Evolutionary conservation across 2,113 vertebrate genomes (phyloP).

Genomic region (Regulus satrapa): DNA sequence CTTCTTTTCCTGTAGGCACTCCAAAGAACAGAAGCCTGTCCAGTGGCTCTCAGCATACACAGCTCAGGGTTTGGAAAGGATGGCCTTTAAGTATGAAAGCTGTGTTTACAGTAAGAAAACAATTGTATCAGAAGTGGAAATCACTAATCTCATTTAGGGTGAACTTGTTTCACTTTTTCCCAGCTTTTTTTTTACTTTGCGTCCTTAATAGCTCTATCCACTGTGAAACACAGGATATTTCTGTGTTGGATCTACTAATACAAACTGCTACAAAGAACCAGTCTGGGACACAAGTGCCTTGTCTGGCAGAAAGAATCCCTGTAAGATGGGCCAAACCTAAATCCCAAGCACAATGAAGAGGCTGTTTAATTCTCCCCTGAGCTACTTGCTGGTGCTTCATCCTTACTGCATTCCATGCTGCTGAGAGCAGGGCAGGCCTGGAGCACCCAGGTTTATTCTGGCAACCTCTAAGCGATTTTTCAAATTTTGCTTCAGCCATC

Average conservation of each 20-base stretch:
- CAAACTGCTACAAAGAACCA: accelerated
- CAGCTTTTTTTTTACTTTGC: background rate
- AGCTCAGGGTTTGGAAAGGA: background rate
- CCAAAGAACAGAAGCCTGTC: background rate
- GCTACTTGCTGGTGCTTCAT: background rate
- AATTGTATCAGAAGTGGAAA: background rate
- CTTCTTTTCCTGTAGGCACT: background rate
- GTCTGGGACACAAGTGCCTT: background rate
- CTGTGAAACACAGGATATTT: background rate
- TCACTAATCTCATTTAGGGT: background rate
- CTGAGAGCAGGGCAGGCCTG: background rate
- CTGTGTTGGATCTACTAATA: background rate
- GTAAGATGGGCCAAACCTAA: background rate
- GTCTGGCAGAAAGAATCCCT: background rate
- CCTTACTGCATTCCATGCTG: background rate
- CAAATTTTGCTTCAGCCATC: background rate
- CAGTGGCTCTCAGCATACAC: background rate
- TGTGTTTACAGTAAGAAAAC: background rate
- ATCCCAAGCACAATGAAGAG: background rate
- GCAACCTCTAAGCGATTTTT: background rate
- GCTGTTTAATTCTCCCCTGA: background rate
- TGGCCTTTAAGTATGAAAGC: background rate
- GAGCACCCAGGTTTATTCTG: background rate
- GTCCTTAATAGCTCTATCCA: background rate
- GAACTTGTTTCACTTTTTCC: background rate